These are phyloP conservation scores for Volucella inflata DNA, from an alignment of 2,888 invertebrate genomes.

Conservation along the genomic window DNA sequence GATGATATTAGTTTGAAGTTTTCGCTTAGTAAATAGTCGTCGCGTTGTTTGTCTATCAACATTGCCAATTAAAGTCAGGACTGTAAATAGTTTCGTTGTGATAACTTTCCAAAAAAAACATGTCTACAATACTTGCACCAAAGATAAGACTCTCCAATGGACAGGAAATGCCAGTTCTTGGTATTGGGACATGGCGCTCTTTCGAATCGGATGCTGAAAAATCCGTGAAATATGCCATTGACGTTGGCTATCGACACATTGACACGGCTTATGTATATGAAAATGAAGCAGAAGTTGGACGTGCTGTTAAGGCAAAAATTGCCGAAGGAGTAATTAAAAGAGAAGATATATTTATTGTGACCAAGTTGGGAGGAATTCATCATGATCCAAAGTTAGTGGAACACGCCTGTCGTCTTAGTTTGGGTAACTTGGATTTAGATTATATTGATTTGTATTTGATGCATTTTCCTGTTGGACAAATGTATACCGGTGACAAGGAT, in stretches of 20 bases:
- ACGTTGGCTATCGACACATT: constrained; percentile 85
- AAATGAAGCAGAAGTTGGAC: constrained; percentile 83
- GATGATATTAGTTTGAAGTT: background rate
- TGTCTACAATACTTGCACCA: constrained; percentile 81
- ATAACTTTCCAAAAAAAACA: too few relatives aligned
- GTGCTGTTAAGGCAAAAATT: constrained; percentile 83
- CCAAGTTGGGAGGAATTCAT: constrained; percentile 82
- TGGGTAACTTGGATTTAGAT: constrained; percentile 87
- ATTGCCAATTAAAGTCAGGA: too few relatives aligned
- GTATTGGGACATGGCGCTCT: constrained; percentile 87
- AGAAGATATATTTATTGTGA: constrained; percentile 82
- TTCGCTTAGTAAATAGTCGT: too few relatives aligned
- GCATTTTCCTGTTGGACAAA: constrained; percentile 92
- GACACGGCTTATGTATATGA: constrained; percentile 85
- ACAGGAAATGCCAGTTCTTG: constrained; percentile 87
- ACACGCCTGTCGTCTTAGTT: constrained; percentile 86
- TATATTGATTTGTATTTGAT: constrained; percentile 92
- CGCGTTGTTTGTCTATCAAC: too few relatives aligned
- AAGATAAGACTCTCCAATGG: constrained; percentile 87
- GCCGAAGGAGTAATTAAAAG: constrained; percentile 82
- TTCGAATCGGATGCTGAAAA: constrained; percentile 78
- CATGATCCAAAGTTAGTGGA: constrained; percentile 89
- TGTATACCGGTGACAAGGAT: constrained; percentile 83
- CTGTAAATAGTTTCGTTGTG: too few relatives aligned
- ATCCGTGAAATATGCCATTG: constrained; percentile 84